A percentile compares a stretch with the other conserved stretches of the same genome.
phyloP scores from a whole-genome alignment of 2,888 invertebrate genomes.

The Stenodera caucasica region DNA sequence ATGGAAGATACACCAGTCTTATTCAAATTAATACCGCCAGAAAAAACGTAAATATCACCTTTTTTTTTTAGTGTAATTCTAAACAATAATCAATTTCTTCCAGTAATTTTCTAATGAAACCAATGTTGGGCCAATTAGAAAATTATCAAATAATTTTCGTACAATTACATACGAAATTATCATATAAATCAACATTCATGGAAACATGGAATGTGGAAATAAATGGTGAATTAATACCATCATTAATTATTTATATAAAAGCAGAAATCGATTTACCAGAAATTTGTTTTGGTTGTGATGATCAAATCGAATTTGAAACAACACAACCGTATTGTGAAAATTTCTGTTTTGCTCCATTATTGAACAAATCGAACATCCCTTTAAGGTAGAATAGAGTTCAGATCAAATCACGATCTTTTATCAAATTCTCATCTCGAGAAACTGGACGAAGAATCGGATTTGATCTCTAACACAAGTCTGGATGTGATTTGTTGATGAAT shows the following conservation, averaged over 20 bases:
- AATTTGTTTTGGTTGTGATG: constrained; percentile 45
- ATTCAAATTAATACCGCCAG: constrained; percentile 55
- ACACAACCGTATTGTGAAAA: constrained; percentile 51
- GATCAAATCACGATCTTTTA: too few species aligned
- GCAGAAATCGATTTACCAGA: constrained; percentile 52
- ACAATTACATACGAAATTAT: constrained; percentile 46
- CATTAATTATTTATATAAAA: constrained; percentile 49
- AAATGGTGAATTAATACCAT: constrained; percentile 50
- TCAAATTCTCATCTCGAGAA: too few species aligned
- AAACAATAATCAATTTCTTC: constrained; percentile 16
- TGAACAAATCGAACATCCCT: constrained; percentile 47
- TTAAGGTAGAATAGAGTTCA: too few species aligned
- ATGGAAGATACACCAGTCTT: constrained; percentile 53
- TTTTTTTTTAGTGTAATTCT: too few species aligned
- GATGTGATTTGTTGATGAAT: too few species aligned
- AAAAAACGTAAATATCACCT: constrained; percentile 40
- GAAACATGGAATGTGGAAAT: constrained; percentile 56
- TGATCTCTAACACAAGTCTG: too few species aligned
- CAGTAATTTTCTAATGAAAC: constrained; percentile 54
- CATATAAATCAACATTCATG: constrained; percentile 44
- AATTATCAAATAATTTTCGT: constrained; percentile 52
- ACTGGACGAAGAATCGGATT: constrained; percentile 12
- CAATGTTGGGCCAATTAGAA: constrained; percentile 53
- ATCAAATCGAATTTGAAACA: constrained; percentile 48
- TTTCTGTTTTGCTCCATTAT: constrained; percentile 43